phyloP scores from a whole-genome alignment of 2,888 invertebrate species.

The Mimachlamys varia region DNA sequence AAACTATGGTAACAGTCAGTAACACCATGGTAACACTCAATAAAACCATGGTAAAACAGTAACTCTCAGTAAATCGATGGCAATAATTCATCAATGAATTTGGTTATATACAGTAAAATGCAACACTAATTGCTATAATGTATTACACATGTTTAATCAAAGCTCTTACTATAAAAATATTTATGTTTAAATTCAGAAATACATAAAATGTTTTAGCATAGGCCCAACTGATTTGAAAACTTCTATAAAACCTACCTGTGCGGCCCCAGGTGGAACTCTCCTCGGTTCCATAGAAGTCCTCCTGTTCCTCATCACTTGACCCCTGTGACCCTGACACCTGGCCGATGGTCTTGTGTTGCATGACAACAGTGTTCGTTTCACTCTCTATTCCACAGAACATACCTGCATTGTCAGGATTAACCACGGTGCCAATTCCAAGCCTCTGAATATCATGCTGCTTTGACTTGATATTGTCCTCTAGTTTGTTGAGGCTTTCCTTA shows the following conservation, averaged over 20 bases:
- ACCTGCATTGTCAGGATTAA: neutral
- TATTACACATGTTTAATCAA: too few relatives aligned
- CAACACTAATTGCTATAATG: too few relatives aligned
- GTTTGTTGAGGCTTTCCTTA: constrained; percentile 9
- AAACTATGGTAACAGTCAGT: too few relatives aligned
- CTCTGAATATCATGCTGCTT: neutral
- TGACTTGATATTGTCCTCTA: constrained; percentile 24
- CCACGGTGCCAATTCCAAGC: constrained; percentile 41
- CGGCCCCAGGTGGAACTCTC: neutral
- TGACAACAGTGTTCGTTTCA: constrained; percentile 40
- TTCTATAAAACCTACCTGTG: neutral
- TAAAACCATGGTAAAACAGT: too few relatives aligned
- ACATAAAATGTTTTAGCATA: too few relatives aligned
- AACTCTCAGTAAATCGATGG: too few relatives aligned
- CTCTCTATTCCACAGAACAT: constrained; percentile 40
- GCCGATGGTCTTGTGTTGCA: neutral
- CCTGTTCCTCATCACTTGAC: constrained; percentile 8
- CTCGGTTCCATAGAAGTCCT: neutral
- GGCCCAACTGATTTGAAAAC: neutral
- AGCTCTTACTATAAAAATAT: too few relatives aligned
- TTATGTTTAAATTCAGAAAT: too few relatives aligned
- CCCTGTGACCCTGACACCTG: neutral
- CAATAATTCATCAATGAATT: too few relatives aligned
- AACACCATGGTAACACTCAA: too few relatives aligned
- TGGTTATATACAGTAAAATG: too few relatives aligned